Evolutionary conservation across 1,140 invertebrate genomes (phyloP), one percentile per base, ranked within the genome.

Genomic region (Drosophila equinoxialis): DNA sequence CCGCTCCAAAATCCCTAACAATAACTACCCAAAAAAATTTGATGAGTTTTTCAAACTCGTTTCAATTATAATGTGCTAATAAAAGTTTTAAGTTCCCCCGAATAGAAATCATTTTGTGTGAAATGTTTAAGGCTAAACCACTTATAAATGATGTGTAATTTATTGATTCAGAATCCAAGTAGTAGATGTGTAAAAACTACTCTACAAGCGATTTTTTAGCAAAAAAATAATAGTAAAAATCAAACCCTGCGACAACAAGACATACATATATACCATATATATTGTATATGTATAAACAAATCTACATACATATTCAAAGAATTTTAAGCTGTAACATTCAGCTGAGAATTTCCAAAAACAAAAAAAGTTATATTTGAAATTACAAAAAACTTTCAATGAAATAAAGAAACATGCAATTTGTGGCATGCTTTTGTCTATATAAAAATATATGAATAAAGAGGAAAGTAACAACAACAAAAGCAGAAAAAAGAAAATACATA

Each of bases 401-500:
- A 30, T 6, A 6, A 30, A 30, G 6, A 30, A 1, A 30, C 30
- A 30, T 30, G 30, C 30, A 30, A 26, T 30, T 30, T 51, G 20
- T 51, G 23, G 35, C 45, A 51, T 51, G 45, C 6, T n/a, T 41
- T 42, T 55, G 45, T 51, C 75, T 64, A 41, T 58, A 58, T 58
- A 48, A 74, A 41, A 14, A n/a, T 68, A 61, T 59, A 54, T 60
- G 45, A 70, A 70, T 35, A 42, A 70, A 64, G 45, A 11, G 66
- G 37, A 11, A 51, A 20, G 45, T 48, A 48, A 20, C 20, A 23
- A 23, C 42, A 45, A 45, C 45, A 48, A 20, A 8, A 51, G 23
- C 45, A 51, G 10, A 20, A 51, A 51, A 51, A 51, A 10, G 54
- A 65, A 69, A 54, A 35, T 75, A 76, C 65, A 65, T 68, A 70